Evolutionary conservation across 1,140 invertebrate genomes (phyloP).

Genomic region (Scaptomyza hsui): DNA sequence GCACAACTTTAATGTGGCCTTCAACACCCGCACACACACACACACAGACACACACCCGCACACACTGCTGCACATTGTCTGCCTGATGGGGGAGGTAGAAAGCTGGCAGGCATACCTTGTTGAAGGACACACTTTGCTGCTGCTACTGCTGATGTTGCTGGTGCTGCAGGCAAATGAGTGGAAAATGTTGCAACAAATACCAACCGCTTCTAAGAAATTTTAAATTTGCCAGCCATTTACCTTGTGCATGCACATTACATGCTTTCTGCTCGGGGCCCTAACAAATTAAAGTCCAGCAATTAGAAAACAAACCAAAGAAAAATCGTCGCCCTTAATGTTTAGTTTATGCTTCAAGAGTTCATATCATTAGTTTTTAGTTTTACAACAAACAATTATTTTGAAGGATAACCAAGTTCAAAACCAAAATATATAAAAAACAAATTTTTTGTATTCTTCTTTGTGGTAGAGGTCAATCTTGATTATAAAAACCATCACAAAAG

Average conservation of each 20-base stretch:
- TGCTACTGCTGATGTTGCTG: slow-evolving; percentile 12
- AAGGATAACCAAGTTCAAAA: no score
- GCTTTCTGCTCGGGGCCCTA: background rate
- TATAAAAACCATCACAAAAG: no score
- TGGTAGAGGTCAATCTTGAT: no score
- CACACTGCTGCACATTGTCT: slow-evolving; percentile 52
- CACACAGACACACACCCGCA: slow-evolving; percentile 2
- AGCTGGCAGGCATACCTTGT: slow-evolving; percentile 4
- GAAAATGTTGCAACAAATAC: slow-evolving; percentile 29
- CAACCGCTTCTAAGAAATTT: slow-evolving; percentile 27
- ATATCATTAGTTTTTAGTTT: no score
- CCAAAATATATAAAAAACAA: no score
- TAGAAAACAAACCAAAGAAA: background rate
- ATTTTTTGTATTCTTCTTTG: no score
- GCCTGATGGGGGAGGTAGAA: slow-evolving; percentile 13
- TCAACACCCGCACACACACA: slow-evolving; percentile 51
- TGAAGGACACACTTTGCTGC: slow-evolving; percentile 37
- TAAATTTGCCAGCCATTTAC: slow-evolving; percentile 33
- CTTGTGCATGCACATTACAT: slow-evolving; percentile 9
- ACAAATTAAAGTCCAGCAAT: background rate
- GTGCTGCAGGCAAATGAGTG: slow-evolving; percentile 27
- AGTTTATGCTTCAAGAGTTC: background rate
- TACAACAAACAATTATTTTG: no score
- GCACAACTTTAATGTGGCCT: slow-evolving; percentile 64
- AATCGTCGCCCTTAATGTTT: background rate